A percentile compares a stretch with the other conserved stretches of the same genome.
Conservation (phyloP, 1,140 invertebrate species). For the Antheraea pernyi region DNA sequence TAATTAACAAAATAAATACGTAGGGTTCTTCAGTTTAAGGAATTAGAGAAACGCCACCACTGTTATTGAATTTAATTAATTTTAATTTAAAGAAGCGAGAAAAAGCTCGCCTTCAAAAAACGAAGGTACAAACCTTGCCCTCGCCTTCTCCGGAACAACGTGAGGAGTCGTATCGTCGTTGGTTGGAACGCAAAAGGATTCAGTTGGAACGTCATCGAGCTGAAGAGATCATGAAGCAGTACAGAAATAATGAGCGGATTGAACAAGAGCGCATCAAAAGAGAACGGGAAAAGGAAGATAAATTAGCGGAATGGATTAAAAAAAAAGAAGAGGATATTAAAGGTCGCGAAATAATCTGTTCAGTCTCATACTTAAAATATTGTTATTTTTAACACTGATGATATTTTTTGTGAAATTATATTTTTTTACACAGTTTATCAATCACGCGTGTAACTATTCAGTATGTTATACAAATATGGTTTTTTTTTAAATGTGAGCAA, state of each 20-base stretch:
- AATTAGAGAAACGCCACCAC: too few species aligned
- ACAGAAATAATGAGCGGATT: slow-evolving; percentile 47
- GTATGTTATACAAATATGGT: too few species aligned
- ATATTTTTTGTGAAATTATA: too few species aligned
- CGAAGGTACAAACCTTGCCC: slow-evolving; percentile 33
- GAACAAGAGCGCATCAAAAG: slow-evolving; percentile 58
- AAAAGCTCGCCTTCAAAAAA: slow-evolving; percentile 48
- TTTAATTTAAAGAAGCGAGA: slow-evolving; percentile 47
- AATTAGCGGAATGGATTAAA: slow-evolving; percentile 73
- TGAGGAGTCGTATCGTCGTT: slow-evolving; percentile 60
- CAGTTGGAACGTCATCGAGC: slow-evolving; percentile 54
- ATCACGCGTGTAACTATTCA: too few species aligned
- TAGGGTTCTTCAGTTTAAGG: too few species aligned
- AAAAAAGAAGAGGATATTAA: slow-evolving; percentile 78
- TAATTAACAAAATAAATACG: too few species aligned
- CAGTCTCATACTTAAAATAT: neutral
- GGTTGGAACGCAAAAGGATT: slow-evolving; percentile 58
- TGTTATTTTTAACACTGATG: too few species aligned
- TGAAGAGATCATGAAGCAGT: slow-evolving; percentile 59
- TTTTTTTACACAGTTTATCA: too few species aligned
- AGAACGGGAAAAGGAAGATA: slow-evolving; percentile 71
- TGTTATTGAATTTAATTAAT: neutral
- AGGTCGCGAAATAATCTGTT: slow-evolving; percentile 30
- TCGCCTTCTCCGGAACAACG: slow-evolving; percentile 48
- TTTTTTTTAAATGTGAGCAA: too few species aligned